phyloP scores from a whole-genome alignment of 1,140 invertebrate species.

The Drosophila busckii region DNA sequence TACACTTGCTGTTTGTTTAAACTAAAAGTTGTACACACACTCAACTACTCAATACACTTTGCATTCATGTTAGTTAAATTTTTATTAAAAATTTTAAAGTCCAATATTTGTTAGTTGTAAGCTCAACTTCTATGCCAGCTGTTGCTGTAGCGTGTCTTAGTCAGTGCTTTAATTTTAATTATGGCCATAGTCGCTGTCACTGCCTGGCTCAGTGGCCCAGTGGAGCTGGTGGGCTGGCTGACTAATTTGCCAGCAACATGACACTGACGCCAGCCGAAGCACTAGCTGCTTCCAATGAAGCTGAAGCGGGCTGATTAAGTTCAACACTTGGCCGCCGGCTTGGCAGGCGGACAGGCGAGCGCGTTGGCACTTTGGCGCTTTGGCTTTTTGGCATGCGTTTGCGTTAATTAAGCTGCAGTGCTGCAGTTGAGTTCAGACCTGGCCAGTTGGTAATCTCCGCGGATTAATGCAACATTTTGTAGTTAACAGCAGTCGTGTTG shows the following conservation, averaged over 20 bases:
- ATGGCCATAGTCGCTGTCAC: slow-evolving; percentile 26
- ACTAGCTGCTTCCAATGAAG: slow-evolving; percentile 4
- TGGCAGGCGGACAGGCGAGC: slow-evolving; percentile 13
- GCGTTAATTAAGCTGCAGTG: slow-evolving; percentile 66
- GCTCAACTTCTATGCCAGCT: no score
- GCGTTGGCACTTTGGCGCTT: slow-evolving; percentile 13
- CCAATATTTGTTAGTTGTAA: no score
- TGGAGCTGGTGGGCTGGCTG: slow-evolving; percentile 14
- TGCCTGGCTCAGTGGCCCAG: background rate
- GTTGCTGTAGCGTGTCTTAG: no score
- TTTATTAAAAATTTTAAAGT: no score
- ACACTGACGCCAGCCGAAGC: slow-evolving; percentile 33
- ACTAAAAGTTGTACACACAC: no score
- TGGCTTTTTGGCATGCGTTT: slow-evolving; percentile 65
- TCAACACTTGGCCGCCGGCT: slow-evolving; percentile 50
- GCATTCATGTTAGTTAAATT: no score
- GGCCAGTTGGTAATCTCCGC: slow-evolving; percentile 63
- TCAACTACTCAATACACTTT: no score
- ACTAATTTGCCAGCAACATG: slow-evolving; percentile 74
- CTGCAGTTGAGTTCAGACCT: slow-evolving; percentile 42
- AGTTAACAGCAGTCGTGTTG: slow-evolving; percentile 56
- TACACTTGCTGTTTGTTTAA: no score
- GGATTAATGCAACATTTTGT: slow-evolving; percentile 67
- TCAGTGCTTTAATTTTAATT: slow-evolving; percentile 72
- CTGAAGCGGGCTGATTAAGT: slow-evolving; percentile 63